Evolutionary conservation across 2,797 vertebrate genomes (phyloP).

Genomic region (Sebastes minor): DNA sequence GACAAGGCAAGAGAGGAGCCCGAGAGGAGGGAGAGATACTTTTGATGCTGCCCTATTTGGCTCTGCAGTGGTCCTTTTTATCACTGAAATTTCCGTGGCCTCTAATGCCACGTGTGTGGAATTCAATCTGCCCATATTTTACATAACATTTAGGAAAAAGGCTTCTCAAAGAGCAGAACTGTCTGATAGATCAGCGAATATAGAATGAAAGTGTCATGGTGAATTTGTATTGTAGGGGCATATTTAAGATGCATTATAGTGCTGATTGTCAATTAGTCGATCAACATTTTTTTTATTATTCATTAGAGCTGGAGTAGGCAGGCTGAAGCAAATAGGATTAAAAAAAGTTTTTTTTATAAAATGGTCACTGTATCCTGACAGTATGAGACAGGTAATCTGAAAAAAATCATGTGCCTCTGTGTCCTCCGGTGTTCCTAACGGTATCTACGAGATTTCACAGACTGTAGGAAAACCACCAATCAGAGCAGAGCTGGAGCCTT

Average conservation of each 20-base stretch:
- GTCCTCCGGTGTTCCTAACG: too few relatives aligned
- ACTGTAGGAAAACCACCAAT: accelerated
- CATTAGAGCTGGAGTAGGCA: too few relatives aligned
- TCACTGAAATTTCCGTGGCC: slow-evolving; percentile 44
- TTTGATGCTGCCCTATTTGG: slow-evolving; percentile 41
- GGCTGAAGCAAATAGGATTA: too few relatives aligned
- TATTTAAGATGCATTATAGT: not conserved
- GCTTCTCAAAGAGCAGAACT: not conserved
- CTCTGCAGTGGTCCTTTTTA: slow-evolving; percentile 45
- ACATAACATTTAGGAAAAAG: not conserved
- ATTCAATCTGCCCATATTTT: slow-evolving; percentile 41
- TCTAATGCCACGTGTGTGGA: slow-evolving; percentile 26
- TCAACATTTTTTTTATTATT: not conserved
- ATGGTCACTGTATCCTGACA: too few relatives aligned
- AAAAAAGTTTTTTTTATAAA: too few relatives aligned
- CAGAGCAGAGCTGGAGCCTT: too few relatives aligned
- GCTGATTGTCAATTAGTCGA: not conserved
- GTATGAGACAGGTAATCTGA: too few relatives aligned
- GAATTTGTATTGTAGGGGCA: not conserved
- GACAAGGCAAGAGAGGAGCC: slow-evolving; percentile 46
- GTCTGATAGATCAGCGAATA: not conserved
- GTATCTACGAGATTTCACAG: too few relatives aligned
- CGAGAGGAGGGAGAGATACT: slow-evolving; percentile 45
- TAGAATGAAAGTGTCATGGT: not conserved
- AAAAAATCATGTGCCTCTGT: too few relatives aligned